Conservation (phyloP, 2,113 vertebrate species). For the Leiothrix lutea region DNA sequence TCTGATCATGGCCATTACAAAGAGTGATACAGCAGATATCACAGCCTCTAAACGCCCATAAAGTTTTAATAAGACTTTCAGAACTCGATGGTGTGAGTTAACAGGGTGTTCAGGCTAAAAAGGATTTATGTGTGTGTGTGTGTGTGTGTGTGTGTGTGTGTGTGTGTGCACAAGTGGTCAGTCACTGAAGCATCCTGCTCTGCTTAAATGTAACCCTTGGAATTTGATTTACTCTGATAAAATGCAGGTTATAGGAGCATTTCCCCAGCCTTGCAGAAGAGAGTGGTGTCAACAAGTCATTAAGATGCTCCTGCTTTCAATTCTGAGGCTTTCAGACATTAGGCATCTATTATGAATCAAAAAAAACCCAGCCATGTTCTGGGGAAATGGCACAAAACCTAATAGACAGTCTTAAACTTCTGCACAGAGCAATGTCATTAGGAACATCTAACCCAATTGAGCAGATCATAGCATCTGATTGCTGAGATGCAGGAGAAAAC, state of each 20-base stretch:
- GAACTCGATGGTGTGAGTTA: background rate
- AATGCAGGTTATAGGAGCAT: background rate
- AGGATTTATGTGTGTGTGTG: background rate
- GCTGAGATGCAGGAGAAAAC: background rate
- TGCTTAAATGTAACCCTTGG: background rate
- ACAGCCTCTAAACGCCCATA: background rate
- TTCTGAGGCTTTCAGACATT: slow-evolving; percentile 3
- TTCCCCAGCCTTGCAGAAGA: background rate
- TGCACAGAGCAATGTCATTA: background rate
- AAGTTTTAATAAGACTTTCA: background rate
- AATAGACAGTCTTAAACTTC: background rate
- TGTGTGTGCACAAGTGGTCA: background rate
- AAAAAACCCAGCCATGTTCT: background rate
- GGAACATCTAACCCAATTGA: background rate
- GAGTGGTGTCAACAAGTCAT: background rate
- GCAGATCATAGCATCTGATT: background rate
- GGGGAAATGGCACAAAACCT: slow-evolving; percentile 24
- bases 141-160: background rate
- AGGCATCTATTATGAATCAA: background rate
- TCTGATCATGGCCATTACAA: background rate
- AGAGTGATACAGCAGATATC: background rate
- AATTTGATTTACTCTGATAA: background rate
- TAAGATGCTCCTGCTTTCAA: background rate
- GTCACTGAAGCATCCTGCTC: background rate
- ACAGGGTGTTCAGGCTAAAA: background rate